These are phyloP conservation scores for Drosophila mulleri DNA, from an alignment of 2,888 invertebrate genomes.

Conservation along the genomic window DNA sequence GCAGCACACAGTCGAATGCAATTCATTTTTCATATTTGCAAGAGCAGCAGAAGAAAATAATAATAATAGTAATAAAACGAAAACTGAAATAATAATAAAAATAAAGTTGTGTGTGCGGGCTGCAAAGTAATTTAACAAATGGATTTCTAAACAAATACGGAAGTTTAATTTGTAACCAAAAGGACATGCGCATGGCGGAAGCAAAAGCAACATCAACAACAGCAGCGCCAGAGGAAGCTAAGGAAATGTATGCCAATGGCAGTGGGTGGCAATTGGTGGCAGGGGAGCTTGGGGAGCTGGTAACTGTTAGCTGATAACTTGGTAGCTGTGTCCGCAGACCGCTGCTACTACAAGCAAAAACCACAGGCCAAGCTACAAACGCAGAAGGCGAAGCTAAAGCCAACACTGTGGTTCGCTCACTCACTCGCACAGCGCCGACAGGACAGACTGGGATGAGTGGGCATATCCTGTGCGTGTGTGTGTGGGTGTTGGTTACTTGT, in stretches of 20 bases:
- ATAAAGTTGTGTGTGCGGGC: conserved; percentile 52
- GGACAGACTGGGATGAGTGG: conserved; percentile 29
- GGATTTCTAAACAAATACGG: conserved; percentile 82
- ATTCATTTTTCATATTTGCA: conserved; percentile 77
- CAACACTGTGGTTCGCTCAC: conserved; percentile 48
- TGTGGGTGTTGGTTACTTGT: conserved; percentile 20
- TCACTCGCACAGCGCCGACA: background rate
- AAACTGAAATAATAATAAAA: conserved; percentile 25
- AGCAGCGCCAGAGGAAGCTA: conserved; percentile 54
- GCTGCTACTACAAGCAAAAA: conserved; percentile 68
- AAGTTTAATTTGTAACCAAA: conserved; percentile 79
- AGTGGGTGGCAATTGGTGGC: conserved; percentile 26
- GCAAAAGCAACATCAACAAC: conserved; percentile 32
- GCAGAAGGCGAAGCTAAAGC: conserved; percentile 64
- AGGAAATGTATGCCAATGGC: conserved; percentile 78
- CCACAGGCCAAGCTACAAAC: conserved; percentile 71
- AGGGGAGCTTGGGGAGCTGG: background rate
- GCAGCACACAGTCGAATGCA: conserved; percentile 60
- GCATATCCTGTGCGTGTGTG: conserved; percentile 32
- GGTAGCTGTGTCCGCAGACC: conserved; percentile 61
- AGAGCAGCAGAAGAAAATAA: background rate
- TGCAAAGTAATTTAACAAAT: conserved; percentile 81
- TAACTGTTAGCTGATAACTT: conserved; percentile 38
- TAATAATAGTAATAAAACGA: background rate
- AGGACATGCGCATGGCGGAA: conserved; percentile 70